phyloP scores from a whole-genome alignment of 2,888 invertebrate genomes.

The Scelioninae gen. 1 region DNA sequence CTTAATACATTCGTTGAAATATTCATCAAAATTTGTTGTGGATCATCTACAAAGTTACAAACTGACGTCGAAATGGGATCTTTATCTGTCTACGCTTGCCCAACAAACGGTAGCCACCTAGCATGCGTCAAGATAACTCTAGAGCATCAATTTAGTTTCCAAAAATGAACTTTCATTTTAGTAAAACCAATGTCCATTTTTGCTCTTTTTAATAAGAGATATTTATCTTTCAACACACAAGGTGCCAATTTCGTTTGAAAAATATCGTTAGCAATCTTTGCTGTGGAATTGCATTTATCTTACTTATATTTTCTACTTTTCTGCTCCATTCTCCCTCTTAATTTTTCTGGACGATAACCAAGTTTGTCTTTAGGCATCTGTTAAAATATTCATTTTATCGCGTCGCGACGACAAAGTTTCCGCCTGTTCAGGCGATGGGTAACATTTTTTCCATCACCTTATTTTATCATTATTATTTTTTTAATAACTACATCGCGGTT shows the following conservation, averaged over 20 bases:
- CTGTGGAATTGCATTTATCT: conserved; percentile 26
- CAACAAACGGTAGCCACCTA: conserved; percentile 51
- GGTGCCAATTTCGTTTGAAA: conserved; percentile 40
- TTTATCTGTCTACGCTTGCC: conserved; percentile 27
- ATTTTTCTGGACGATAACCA: conserved; percentile 58
- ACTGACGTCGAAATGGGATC: conserved; percentile 10
- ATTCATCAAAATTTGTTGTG: conserved; percentile 45
- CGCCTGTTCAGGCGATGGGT: conserved; percentile 43
- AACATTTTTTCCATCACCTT: no score
- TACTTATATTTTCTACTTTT: conserved; percentile 39
- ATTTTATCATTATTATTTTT: no score
- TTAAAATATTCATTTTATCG: conserved; percentile 61
- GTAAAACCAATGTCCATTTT: no score
- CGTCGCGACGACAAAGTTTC: conserved; percentile 49
- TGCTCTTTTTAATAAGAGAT: no score
- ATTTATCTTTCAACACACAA: conserved; percentile 31
- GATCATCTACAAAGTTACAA: conserved; percentile 32
- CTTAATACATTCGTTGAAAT: conserved; percentile 42
- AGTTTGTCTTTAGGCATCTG: conserved; percentile 58
- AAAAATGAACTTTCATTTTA: conserved; percentile 41
- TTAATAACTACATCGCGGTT: no score
- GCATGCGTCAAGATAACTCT: conserved; percentile 44
- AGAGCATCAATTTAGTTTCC: conserved; percentile 56
- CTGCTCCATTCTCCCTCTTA: conserved; percentile 18
- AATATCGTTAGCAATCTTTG: conserved; percentile 45